These are phyloP conservation scores for Sciaenops ocellatus DNA, from an alignment of 2,797 vertebrate genomes.

Conservation along the genomic window DNA sequence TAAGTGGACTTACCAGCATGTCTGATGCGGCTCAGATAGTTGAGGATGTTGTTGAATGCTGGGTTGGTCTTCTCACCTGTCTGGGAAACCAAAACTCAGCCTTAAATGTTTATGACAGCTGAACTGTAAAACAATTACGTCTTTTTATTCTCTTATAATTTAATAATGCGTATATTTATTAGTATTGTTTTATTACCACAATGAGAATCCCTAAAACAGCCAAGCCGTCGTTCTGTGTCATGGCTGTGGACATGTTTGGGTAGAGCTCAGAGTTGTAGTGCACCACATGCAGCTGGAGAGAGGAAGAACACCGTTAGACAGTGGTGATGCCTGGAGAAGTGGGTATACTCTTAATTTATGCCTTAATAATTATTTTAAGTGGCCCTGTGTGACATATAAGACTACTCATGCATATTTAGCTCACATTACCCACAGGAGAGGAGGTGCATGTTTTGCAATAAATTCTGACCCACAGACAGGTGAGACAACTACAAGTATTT, in stretches of 20 bases:
- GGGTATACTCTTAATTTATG: too few relatives aligned
- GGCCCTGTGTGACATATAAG: too few relatives aligned
- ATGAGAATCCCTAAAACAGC: conserved; percentile 92
- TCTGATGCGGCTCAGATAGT: conserved; percentile 86
- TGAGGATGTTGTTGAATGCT: conserved; percentile 88
- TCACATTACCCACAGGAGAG: too few relatives aligned
- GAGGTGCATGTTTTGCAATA: too few relatives aligned
- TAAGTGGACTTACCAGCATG: conserved; percentile 84
- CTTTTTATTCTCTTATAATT: neutral
- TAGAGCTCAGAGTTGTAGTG: conserved; percentile 92
- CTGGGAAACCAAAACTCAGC: conserved; percentile 75
- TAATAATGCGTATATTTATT: neutral
- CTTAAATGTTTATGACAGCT: conserved; percentile 19
- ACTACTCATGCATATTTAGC: too few relatives aligned
- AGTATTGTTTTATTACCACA: conserved; percentile 83
- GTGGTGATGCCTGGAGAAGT: too few relatives aligned
- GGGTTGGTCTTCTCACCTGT: conserved; percentile 86
- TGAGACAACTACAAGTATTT: too few relatives aligned
- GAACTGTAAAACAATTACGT: neutral
- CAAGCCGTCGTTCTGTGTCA: conserved; percentile 85
- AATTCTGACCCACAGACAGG: too few relatives aligned
- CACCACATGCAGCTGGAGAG: conserved; percentile 90
- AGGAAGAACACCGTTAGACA: conserved; percentile 23
- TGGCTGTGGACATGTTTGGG: conserved; percentile 83
- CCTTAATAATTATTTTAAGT: too few relatives aligned